Evolutionary conservation across 1,140 invertebrate species (phyloP), one percentile per base, ranked within the genome.

Genomic region (Cephus cinctus): DNA sequence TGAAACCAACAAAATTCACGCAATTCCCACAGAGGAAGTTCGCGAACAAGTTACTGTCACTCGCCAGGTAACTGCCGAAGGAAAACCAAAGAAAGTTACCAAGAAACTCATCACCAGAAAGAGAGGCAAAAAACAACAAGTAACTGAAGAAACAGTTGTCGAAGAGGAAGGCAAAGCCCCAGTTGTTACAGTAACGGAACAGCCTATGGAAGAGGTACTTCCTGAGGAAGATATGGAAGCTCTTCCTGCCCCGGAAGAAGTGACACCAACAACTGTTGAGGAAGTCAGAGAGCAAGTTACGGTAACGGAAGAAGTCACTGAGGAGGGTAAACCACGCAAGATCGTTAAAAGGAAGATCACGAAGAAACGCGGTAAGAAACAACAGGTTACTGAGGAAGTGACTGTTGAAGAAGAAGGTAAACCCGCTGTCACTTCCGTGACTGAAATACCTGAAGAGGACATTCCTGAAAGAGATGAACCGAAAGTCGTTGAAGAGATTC

Each of bases 341-440:
- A 42, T 55, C 53, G 55, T 57, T 39, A 76, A 74, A 2, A 65
- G 60, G 41, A 64, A 73, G 4, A 75, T 73, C 15, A 45, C 58
- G 42, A 27, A 50, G 45, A 60, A 69, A 6, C 50, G 21, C 14
- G 71, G 70, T 3, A 38, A 60, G 0, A 71, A 75, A 46, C 66
- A 73, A 62, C 69, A 75, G 48, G 58, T 61, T 4, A 69, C 63
- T 32, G 49, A 66, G 49, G 65, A 70, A 43, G 48, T 50, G 5
- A 70, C 67, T 6, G 51, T 68, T n/a, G 42, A 62, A 49, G 57
- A 60, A 18, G 49, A 53, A 8, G 55, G 45, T 2, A 47, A 56
- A 32, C 39, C 40, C n/a, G 53, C 53, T n/a, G 20, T 51, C 2
- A 57, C 48, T 1, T 52, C 53, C 1, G 43, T 59, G 8, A 52